Conservation (phyloP, 2,797 vertebrate species). For the Vireo griseus region DNA sequence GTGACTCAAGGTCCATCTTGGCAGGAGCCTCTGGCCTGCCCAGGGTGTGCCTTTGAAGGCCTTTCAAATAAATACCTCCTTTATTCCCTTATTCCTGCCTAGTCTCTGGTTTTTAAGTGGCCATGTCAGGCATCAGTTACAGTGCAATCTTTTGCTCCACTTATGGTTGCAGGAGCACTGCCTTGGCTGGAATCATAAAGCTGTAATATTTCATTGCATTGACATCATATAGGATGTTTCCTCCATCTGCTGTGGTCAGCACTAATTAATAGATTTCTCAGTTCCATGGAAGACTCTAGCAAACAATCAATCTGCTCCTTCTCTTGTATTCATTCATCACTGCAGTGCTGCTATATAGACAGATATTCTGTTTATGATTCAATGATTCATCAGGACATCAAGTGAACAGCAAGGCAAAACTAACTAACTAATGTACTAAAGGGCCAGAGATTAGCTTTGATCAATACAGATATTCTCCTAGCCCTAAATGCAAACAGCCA, state of each 20-base stretch:
- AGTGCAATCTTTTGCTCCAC: neutral
- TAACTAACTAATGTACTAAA: neutral
- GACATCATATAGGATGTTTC: neutral
- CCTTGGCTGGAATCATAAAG: neutral
- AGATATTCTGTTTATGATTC: neutral
- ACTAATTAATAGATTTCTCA: neutral
- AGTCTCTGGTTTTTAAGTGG: no score
- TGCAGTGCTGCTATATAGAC: neutral
- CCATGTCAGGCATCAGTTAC: neutral
- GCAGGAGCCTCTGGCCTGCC: no score
- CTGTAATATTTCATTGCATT: neutral
- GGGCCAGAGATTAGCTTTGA: neutral
- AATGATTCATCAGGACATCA: neutral
- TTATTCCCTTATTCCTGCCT: no score
- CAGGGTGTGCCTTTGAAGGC: no score
- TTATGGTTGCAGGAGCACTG: neutral
- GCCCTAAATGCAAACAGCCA: neutral
- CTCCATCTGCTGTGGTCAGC: neutral
- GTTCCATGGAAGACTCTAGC: neutral
- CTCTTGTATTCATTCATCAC: neutral
- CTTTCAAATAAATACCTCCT: no score
- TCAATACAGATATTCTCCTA: neutral
- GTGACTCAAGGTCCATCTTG: no score
- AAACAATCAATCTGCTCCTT: neutral
- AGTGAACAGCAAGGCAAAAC: neutral